phyloP scores from a whole-genome alignment of 2,888 invertebrate genomes.

The Ferdinandea cuprea region DNA sequence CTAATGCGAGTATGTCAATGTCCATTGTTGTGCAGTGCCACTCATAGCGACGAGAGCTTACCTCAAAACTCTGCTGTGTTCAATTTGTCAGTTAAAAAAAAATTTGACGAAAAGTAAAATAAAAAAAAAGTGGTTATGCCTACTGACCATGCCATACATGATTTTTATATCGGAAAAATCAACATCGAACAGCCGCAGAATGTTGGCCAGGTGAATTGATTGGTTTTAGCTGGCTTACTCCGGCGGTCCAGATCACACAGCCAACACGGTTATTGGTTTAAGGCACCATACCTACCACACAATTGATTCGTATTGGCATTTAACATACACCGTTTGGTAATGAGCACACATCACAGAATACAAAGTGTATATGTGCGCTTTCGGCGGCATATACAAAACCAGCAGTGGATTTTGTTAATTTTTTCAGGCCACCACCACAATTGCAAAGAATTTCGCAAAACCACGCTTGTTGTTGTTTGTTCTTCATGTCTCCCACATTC shows the following conservation, averaged over 20 bases:
- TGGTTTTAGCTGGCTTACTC: constrained; percentile 36
- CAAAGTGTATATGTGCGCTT: constrained; percentile 37
- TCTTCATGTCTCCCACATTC: constrained; percentile 37
- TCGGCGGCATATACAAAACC: background rate
- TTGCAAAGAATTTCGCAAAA: constrained; percentile 66
- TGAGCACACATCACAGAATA: constrained; percentile 66
- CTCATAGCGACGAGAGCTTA: constrained; percentile 14
- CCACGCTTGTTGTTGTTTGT: constrained; percentile 17
- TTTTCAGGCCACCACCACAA: constrained; percentile 47
- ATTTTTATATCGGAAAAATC: constrained; percentile 37
- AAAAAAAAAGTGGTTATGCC: constrained; percentile 14
- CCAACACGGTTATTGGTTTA: constrained; percentile 59
- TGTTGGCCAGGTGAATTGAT: constrained; percentile 68
- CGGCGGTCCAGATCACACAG: constrained; percentile 70
- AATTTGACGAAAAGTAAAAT: constrained; percentile 11
- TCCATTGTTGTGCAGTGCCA: background rate
- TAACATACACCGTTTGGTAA: constrained; percentile 72
- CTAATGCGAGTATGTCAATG: constrained; percentile 3
- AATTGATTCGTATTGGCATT: constrained; percentile 72
- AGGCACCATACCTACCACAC: constrained; percentile 59
- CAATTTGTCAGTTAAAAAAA: constrained; percentile 59
- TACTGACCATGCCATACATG: constrained; percentile 35
- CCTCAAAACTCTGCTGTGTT: constrained; percentile 12
- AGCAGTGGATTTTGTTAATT: constrained; percentile 21
- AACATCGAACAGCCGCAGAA: constrained; percentile 51